phyloP scores from a whole-genome alignment of 2,113 vertebrate species.

The Indicator maculatus region DNA sequence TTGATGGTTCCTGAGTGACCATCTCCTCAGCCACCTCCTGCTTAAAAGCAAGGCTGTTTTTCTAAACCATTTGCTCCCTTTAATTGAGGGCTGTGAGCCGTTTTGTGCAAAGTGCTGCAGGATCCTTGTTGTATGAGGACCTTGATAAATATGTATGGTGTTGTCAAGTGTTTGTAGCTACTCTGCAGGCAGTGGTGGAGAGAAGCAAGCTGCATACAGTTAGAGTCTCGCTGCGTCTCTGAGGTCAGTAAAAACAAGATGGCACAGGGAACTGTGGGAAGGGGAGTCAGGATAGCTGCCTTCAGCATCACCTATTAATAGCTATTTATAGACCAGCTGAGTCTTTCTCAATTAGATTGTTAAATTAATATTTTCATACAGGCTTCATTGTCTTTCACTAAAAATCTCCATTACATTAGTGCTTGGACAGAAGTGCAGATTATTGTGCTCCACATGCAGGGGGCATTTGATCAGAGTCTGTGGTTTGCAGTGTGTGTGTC shows the following conservation, averaged over 20 bases:
- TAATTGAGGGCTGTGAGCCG: conserved; percentile 46
- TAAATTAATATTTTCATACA: conserved; percentile 67
- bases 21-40: neutral
- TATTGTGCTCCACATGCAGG: neutral
- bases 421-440: neutral
- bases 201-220: neutral
- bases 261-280: conserved; percentile 36
- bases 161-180: conserved; percentile 29
- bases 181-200: conserved; percentile 27
- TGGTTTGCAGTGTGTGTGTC: neutral
- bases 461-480: neutral
- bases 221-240: neutral
- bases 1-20: neutral
- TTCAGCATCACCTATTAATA: conserved; percentile 60
- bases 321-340: conserved; percentile 59
- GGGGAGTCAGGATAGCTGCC: conserved; percentile 19
- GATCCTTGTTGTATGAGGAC: conserved; percentile 3
- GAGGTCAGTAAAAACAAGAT: conserved; percentile 41
- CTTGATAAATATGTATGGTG: conserved; percentile 50
- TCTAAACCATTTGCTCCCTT: conserved; percentile 11
- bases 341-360: conserved; percentile 48
- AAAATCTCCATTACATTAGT: conserved; percentile 56
- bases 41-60: conserved; percentile 28
- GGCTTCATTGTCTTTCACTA: conserved; percentile 22
- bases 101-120: neutral